Evolutionary conservation across 2,797 vertebrate genomes (phyloP).

Genomic region (Catostomus latipinnis): DNA sequence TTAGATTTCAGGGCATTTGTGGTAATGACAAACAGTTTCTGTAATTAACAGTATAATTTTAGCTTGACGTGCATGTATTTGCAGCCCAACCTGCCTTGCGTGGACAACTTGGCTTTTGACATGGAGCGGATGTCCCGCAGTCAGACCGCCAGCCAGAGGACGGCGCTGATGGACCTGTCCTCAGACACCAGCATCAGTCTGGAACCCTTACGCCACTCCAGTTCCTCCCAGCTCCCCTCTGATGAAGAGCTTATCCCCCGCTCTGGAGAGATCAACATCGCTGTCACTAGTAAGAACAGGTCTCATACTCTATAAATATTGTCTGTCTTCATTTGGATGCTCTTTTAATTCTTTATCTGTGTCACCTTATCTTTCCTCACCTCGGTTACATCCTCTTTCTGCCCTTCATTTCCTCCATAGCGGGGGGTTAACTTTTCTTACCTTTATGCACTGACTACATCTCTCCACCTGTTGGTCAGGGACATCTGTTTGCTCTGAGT

Average conservation of each 20-base stretch:
- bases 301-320: neutral
- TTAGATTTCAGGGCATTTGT: neutral
- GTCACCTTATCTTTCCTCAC: slow-evolving; percentile 4
- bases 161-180: slow-evolving; percentile 79
- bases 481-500: slow-evolving; percentile 26
- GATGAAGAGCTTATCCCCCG: slow-evolving; percentile 87
- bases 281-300: slow-evolving; percentile 90
- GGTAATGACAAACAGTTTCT: neutral
- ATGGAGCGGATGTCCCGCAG: slow-evolving; percentile 87
- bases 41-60: neutral
- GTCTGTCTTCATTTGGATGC: neutral
- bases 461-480: slow-evolving; percentile 22
- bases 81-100: slow-evolving; percentile 86
- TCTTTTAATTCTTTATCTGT: neutral
- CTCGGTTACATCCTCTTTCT: neutral
- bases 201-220: slow-evolving; percentile 88
- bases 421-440: slow-evolving; percentile 12
- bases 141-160: slow-evolving; percentile 82
- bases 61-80: slow-evolving; percentile 8
- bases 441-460: slow-evolving; percentile 13
- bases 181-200: slow-evolving; percentile 87
- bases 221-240: slow-evolving; percentile 83
- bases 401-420: slow-evolving; percentile 15
- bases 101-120: slow-evolving; percentile 89
- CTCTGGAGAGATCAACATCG: slow-evolving; percentile 92